Evolutionary conservation across 2,113 vertebrate species (phyloP).

Genomic region (Neogale vison): DNA sequence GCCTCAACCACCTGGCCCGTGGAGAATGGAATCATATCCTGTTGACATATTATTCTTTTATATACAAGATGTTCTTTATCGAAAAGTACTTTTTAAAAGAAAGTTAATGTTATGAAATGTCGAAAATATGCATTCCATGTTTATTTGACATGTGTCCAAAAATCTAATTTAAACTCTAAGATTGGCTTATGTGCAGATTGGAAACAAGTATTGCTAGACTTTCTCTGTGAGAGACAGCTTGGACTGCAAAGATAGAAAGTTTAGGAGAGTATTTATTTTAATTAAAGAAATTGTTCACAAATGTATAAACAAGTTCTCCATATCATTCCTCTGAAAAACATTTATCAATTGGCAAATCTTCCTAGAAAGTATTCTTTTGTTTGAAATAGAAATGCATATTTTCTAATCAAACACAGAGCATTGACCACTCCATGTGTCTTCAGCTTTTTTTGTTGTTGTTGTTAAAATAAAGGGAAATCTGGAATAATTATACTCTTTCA

Average conservation of each 20-base stretch:
- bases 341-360: constrained; percentile 33
- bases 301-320: constrained; percentile 7
- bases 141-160: constrained; percentile 72
- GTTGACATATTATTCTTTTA: constrained; percentile 68
- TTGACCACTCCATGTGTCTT: background rate
- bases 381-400: background rate
- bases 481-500: background rate
- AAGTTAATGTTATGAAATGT: constrained; percentile 66
- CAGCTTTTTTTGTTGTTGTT: background rate
- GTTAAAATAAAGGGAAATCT: background rate
- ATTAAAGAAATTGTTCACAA: constrained; percentile 58
- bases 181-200: constrained; percentile 62
- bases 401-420: background rate
- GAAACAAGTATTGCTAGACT: constrained; percentile 71
- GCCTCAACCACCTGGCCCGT: constrained; percentile 46
- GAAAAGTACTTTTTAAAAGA: constrained; percentile 43
- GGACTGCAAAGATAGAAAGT: constrained; percentile 63
- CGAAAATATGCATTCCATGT: constrained; percentile 52
- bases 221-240: constrained; percentile 63
- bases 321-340: background rate
- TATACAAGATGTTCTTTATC: constrained; percentile 26
- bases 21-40: constrained; percentile 64
- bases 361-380: constrained; percentile 21
- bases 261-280: constrained; percentile 60
- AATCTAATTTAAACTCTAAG: constrained; percentile 68